Base-by-base conservation (phyloP, 92 coral and sea anemone genomes). In the Epizoanthus rinbou region DNA sequence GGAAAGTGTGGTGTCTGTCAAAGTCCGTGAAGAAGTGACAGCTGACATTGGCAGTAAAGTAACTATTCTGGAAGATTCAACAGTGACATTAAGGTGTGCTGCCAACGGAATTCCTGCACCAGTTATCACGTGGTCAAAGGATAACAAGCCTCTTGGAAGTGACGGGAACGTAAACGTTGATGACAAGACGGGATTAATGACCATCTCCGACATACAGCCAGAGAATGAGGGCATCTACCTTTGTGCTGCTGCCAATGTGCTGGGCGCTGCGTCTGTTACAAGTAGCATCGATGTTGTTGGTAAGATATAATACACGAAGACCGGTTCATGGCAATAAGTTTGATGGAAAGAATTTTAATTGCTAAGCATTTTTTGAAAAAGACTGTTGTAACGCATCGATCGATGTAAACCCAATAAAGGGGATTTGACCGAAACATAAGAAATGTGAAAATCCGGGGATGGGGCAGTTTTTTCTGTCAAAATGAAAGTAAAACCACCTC, bases 111-210 rank as follows among this genome's bases (percentile, higher is more conserved):
- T 33, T 66, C 72, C 72, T 3, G 43, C 19, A 0, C 72, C 72
- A 4, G 72, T 23, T 28, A 41, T 66, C 72, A 31, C 72, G 47
- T 66, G 72, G 72, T 66, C 72, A 28, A 66, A 66, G 25, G 72
- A 66, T 66, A 43, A 19, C 39, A 66, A 28, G 6, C 72, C 9
- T 3, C 47, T 66, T 66, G 15, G 43, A 15, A 66, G 39, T 15
- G 39, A 23, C 10, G 50, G 39, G 43, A 66, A 28, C 14, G 50
- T 66, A 41, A 66, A n/a, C 15, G 31, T 66, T 66, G 72, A 66
- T n/a, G 22, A 66, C 37, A 41, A 31, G n/a, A n/a, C 19, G 21
- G n/a, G 47, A 66, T 15, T 23, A 66, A 41, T 31, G 14, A 33
- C 72, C 45, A 4, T 66, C 21, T 33, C 72, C 28, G 39, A 21